Evolutionary conservation across 2,797 vertebrate genomes (phyloP), one percentile per base, ranked within the genome.

Genomic region (Sebastes trivittatus): DNA sequence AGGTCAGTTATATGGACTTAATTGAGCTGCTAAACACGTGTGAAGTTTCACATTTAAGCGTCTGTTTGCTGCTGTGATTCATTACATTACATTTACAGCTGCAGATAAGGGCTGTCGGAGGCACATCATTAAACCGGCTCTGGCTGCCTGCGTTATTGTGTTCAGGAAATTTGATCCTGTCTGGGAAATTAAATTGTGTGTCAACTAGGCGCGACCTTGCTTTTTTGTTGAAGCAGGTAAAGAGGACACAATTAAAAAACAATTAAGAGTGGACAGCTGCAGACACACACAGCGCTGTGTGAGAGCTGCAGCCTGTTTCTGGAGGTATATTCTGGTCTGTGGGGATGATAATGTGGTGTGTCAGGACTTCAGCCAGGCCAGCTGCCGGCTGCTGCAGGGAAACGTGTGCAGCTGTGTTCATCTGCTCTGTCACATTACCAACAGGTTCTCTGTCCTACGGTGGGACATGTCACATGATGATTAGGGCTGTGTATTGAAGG

Each of bases 111-210:
- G 22, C 73, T 11, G 70, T 34, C 3, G 0, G 16, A 65, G 34
- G 14, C 16, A 5, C 29, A 4, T 52, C 22, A 16, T 56, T 42
- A 70, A 54, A 65, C 5, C 4, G 59, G 9, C 36, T 2, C 25
- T n/a, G 49, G 49, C 49, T 52, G 49, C 18, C 61, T 29, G n/a
- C 8, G 6, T 74, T 46, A 67, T 58, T 72, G 68, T 61, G 13
- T 30, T 14, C 69, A 66, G 83, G 64, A 85, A 83, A 87, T 75
- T 59, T 60, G 63, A 88, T 82, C 65, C 42, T 6, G 58, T 63
- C 20, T 75, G 55, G 55, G 14, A 58, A 76, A 84, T 73, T 42
- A 56, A 79, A 82, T 59, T 36, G 75, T 67, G 65, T n/a, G 58
- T 77, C 49, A 64, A 6, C 13, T 58, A 59, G 68, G 62, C n/a